phyloP scores from a whole-genome alignment of 64 coral and sea anemone genomes.

The Pachyseris speciosa region DNA sequence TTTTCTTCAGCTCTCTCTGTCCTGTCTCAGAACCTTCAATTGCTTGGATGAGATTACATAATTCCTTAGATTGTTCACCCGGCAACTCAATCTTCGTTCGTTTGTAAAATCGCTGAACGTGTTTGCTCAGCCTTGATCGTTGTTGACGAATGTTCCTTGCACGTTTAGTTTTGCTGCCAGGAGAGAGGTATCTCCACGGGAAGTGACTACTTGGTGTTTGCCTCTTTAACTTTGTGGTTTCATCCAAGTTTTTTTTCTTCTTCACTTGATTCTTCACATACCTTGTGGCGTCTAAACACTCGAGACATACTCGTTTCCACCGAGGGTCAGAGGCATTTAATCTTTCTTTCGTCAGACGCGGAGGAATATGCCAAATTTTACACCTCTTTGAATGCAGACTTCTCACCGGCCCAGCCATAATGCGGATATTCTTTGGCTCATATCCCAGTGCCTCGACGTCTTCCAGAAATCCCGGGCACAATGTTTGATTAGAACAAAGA shows the following conservation, averaged over 20 bases:
- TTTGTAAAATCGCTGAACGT: conserved; percentile 12
- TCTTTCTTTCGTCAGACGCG: not conserved
- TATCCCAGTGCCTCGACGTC: not conserved
- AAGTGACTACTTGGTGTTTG: conserved; percentile 35
- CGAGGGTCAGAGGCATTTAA: not conserved
- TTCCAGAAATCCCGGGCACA: conserved; percentile 10
- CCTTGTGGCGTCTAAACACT: not conserved
- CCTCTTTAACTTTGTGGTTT: not conserved
- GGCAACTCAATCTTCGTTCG: conserved; percentile 7
- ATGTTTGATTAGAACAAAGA: not conserved
- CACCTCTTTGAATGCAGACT: not conserved
- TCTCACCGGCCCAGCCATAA: not conserved
- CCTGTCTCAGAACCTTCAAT: conserved; percentile 12
- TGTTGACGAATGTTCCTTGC: not conserved
- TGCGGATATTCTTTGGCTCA: not conserved
- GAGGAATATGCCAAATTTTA: conserved; percentile 4
- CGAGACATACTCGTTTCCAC: not conserved
- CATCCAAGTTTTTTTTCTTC: conserved; percentile 8
- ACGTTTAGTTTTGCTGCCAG: conserved; percentile 9
- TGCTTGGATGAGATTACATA: conserved; percentile 22
- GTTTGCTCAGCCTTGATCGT: not conserved
- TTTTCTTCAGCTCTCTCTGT: not conserved
- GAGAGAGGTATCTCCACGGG: conserved; percentile 39
- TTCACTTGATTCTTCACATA: conserved; percentile 9
- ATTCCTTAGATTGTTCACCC: conserved; percentile 4